Evolutionary conservation across 2,797 vertebrate genomes (phyloP).

Genomic region (Megalops cyprinoides): DNA sequence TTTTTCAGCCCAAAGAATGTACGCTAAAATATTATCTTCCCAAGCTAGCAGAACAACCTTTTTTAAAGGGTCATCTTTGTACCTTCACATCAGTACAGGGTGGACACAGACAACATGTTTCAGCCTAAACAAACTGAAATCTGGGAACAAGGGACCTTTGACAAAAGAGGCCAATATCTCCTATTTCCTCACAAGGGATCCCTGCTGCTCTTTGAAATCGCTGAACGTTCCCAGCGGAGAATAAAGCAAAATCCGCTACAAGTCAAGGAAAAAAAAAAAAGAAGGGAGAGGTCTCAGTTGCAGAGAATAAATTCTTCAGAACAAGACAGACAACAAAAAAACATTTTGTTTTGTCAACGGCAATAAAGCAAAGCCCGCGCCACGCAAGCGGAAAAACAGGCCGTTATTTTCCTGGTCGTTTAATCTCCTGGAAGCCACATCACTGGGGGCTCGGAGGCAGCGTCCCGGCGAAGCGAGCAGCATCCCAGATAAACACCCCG

Average conservation of each 20-base stretch:
- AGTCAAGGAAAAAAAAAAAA: background rate
- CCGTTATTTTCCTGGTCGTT: background rate
- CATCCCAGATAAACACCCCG: no score
- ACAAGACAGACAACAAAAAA: background rate
- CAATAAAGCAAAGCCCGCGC: background rate
- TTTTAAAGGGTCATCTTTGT: background rate
- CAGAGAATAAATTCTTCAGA: background rate
- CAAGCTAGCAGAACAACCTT: background rate
- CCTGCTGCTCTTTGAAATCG: background rate
- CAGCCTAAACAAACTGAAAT: background rate
- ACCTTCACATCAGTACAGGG: background rate
- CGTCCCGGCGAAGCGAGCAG: background rate
- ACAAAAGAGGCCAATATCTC: background rate
- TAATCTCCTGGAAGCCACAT: background rate
- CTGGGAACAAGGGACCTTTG: slow-evolving; percentile 9
- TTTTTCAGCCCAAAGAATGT: no score
- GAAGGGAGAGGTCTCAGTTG: background rate
- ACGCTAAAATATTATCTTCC: background rate
- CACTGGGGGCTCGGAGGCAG: background rate
- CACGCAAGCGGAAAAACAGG: background rate
- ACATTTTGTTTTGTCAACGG: background rate
- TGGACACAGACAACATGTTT: background rate
- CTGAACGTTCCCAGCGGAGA: background rate
- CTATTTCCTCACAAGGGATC: slow-evolving; percentile 10
- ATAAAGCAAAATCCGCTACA: background rate